phyloP scores from a whole-genome alignment of 2,888 invertebrate species.

The Aquatica leii region DNA sequence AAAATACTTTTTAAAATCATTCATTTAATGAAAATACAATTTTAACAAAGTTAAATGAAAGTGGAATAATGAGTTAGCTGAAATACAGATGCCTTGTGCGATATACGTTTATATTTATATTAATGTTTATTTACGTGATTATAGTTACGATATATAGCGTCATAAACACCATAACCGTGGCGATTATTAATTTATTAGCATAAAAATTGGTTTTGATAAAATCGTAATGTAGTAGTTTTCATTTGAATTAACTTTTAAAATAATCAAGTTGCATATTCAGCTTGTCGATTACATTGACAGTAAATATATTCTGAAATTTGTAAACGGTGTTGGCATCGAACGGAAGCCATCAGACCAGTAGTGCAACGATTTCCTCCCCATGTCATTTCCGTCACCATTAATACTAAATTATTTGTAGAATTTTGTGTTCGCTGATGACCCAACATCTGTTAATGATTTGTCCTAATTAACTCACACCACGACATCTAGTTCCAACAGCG shows the following conservation, averaged over 20 bases:
- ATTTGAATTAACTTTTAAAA: conserved; percentile 1
- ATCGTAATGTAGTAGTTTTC: neutral
- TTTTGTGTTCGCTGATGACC: conserved; percentile 55
- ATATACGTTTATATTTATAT: too few species aligned
- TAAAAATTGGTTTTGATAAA: too few species aligned
- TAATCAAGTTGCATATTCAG: conserved; percentile 11
- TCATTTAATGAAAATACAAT: too few species aligned
- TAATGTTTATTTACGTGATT: too few species aligned
- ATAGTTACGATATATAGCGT: too few species aligned
- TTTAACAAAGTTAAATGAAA: too few species aligned
- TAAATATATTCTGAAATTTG: conserved; percentile 46
- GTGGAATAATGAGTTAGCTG: too few species aligned
- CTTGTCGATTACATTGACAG: conserved; percentile 30
- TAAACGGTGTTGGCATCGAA: conserved; percentile 35
- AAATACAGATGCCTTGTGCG: too few species aligned
- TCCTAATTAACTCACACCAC: conserved; percentile 59
- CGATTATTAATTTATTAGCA: too few species aligned
- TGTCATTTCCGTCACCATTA: conserved; percentile 59
- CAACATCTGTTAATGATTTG: conserved; percentile 63
- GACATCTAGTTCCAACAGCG: conserved; percentile 38
- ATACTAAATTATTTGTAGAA: conserved; percentile 61
- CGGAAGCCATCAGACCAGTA: conserved; percentile 56
- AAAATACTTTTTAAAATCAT: too few species aligned
- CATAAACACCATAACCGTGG: too few species aligned
- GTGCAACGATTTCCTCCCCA: conserved; percentile 59